These are phyloP conservation scores for Loris lydekkerianus DNA, from an alignment of 2,797 vertebrate genomes.

Conservation along the genomic window DNA sequence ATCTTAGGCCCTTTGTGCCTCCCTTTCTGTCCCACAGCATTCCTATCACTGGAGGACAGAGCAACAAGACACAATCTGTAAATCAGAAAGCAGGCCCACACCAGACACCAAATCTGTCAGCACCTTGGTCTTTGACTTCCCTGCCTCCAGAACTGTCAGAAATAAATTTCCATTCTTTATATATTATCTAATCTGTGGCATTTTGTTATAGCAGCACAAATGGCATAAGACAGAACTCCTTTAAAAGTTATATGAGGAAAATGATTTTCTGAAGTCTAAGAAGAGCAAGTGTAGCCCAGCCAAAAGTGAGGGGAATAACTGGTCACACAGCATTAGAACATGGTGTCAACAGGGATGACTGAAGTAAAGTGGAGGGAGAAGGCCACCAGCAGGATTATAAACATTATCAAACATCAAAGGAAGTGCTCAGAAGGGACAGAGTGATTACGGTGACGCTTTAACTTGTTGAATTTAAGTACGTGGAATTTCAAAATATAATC, in stretches of 20 bases:
- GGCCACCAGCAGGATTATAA: neutral
- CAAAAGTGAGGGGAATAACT: neutral
- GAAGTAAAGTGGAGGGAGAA: fast-evolving
- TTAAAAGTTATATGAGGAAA: neutral
- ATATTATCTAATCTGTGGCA: neutral
- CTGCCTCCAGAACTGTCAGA: neutral
- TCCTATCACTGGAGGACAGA: neutral
- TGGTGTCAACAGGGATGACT: neutral
- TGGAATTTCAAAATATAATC: neutral
- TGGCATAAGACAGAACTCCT: neutral
- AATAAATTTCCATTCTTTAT: neutral
- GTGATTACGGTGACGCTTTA: too few relatives aligned
- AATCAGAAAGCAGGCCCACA: neutral
- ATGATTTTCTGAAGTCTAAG: neutral
- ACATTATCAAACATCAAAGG: neutral
- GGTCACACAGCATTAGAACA: fast-evolving
- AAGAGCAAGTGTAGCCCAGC: neutral
- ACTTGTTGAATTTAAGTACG: neutral
- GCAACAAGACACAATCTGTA: neutral
- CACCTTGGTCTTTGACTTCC: neutral
- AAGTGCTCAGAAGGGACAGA: neutral
- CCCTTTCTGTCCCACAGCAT: neutral
- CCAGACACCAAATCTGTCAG: neutral
- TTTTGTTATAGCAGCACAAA: neutral
- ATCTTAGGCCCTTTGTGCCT: neutral